Percentiles rank a stretch among this genome's conserved stretches.
These are phyloP conservation scores for Etheostoma spectabile DNA, from an alignment of 2,113 vertebrate genomes.

Conservation along the genomic window DNA sequence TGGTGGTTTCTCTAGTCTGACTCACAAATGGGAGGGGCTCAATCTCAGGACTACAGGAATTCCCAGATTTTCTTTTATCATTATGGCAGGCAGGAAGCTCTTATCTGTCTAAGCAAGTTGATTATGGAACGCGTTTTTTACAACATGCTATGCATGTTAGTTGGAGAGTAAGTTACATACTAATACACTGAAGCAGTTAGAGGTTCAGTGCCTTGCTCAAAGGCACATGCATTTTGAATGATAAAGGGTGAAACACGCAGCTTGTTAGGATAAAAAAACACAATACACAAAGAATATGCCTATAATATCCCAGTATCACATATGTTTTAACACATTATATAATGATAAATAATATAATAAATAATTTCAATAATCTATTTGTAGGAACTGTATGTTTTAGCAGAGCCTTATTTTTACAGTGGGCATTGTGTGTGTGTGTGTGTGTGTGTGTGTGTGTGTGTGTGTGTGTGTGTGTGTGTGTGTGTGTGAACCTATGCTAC, in stretches of 20 bases:
- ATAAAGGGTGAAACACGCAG: background rate
- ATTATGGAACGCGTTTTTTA: slow-evolving; percentile 4
- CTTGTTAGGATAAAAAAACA: background rate
- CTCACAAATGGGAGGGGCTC: slow-evolving; percentile 54
- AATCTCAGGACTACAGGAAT: slow-evolving; percentile 45
- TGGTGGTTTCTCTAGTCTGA: slow-evolving; percentile 61
- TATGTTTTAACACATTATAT: background rate
- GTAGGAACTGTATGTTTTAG: background rate
- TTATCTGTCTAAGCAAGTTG: background rate
- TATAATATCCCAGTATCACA: background rate
- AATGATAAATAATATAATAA: background rate
- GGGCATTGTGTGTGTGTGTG: background rate
- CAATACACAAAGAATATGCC: background rate
- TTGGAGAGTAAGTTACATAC: background rate
- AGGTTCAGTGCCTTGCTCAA: background rate
- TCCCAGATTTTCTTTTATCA: slow-evolving; percentile 37
- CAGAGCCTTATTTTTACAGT: background rate
- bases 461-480: background rate
- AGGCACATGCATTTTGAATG: background rate
- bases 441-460: background rate
- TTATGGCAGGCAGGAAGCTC: background rate
- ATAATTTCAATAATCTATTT: background rate
- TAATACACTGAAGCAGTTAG: background rate
- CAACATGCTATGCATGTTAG: background rate
- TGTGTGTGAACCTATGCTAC: background rate